phyloP scores from a whole-genome alignment of 2,797 vertebrate species.

The Zonotrichia albicollis region DNA sequence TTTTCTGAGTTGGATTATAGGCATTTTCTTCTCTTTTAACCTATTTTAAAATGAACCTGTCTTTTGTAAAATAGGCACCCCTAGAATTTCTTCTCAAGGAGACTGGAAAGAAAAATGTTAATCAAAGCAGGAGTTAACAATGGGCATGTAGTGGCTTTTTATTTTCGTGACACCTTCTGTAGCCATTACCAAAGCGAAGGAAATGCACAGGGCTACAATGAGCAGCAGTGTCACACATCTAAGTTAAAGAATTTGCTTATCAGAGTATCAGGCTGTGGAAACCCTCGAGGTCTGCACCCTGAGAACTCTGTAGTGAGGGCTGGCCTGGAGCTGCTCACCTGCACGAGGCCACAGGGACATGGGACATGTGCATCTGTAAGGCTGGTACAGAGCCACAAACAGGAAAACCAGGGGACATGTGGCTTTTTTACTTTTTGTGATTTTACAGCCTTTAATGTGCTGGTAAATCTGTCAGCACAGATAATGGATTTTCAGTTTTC shows the following conservation, averaged over 20 bases:
- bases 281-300: background rate
- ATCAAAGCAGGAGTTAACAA: constrained; percentile 7
- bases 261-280: background rate
- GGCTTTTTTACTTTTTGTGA: background rate
- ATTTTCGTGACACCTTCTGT: background rate
- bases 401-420: background rate
- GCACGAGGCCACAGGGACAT: background rate
- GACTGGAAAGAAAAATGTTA: constrained; percentile 6
- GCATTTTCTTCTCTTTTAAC: constrained; percentile 14
- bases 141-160: constrained; percentile 1
- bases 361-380: no score
- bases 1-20: background rate
- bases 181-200: background rate
- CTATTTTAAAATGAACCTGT: constrained; percentile 13
- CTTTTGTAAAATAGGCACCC: background rate
- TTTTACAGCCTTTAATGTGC: background rate
- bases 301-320: background rate
- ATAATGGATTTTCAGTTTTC: background rate
- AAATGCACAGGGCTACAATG: background rate
- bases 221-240: background rate
- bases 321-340: background rate
- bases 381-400: background rate
- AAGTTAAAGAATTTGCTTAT: background rate
- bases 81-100: constrained; percentile 3
- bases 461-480: background rate